Percentiles rank a stretch among this genome's conserved stretches.
These are phyloP conservation scores for Oscheius sp. DNA, from an alignment of 2,888 invertebrate species.

Conservation along the genomic window DNA sequence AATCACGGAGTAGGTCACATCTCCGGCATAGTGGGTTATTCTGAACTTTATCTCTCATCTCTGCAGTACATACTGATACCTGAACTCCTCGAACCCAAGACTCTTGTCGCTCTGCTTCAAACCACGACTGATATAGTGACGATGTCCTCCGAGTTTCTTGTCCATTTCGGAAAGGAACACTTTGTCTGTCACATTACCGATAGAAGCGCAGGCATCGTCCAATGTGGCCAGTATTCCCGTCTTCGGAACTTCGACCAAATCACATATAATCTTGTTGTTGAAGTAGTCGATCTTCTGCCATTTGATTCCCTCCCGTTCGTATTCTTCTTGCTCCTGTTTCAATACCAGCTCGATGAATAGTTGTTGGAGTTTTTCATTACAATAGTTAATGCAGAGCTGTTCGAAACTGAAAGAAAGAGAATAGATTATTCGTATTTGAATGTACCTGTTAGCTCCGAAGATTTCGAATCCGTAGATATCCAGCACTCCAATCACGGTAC, in stretches of 20 bases:
- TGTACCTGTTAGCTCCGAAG: conserved; percentile 89
- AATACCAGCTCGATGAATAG: conserved; percentile 95
- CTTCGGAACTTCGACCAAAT: conserved; percentile 91
- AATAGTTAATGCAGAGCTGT: conserved; percentile 98
- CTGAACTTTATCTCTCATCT: conserved; percentile 70
- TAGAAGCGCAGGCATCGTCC: conserved; percentile 96
- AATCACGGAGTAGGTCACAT: conserved; percentile 88
- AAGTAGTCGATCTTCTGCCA: conserved; percentile 84
- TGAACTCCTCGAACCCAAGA: conserved; percentile 75
- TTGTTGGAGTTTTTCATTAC: conserved; percentile 97
- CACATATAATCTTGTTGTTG: conserved; percentile 95
- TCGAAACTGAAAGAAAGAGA: conserved; percentile 80
- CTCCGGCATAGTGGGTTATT: conserved; percentile 92
- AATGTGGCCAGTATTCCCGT: conserved; percentile 90
- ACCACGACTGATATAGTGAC: conserved; percentile 86
- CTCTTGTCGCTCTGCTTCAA: conserved; percentile 79
- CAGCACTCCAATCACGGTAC: conserved; percentile 90
- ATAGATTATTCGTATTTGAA: not conserved
- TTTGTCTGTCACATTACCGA: conserved; percentile 86
- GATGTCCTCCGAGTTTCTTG: conserved; percentile 85
- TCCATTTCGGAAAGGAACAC: conserved; percentile 90
- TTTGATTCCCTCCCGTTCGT: conserved; percentile 88
- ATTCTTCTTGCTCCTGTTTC: conserved; percentile 98
- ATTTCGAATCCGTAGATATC: conserved; percentile 99
- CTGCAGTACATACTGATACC: conserved; percentile 8